phyloP scores from a whole-genome alignment of 1,140 invertebrate species.

The Drosophila elegans region DNA sequence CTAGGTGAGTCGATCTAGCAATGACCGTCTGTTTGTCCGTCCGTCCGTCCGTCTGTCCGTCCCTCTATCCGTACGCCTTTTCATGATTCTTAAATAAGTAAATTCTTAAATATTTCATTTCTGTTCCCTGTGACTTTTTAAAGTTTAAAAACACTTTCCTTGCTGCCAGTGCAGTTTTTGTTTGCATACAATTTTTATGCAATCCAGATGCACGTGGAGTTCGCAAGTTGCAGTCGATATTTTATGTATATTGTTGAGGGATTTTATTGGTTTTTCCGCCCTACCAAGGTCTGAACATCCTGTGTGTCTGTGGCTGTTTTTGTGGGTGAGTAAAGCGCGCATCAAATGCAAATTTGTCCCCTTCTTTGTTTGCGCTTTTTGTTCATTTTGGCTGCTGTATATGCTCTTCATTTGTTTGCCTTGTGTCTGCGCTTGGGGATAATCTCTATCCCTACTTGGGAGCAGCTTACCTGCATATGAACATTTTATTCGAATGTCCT shows the following conservation, averaged over 20 bases:
- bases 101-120: background rate
- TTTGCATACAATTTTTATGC: conserved; percentile 40
- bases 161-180: conserved; percentile 4
- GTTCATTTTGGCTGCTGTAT: conserved; percentile 20
- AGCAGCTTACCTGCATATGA: conserved; percentile 17
- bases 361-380: conserved; percentile 22
- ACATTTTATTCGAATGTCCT: conserved; percentile 20
- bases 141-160: conserved; percentile 13
- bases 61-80: too few relatives aligned
- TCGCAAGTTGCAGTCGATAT: conserved; percentile 28
- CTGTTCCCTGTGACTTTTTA: background rate
- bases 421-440: conserved; percentile 48
- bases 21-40: too few relatives aligned
- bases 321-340: conserved; percentile 42
- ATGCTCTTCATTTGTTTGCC: conserved; percentile 38
- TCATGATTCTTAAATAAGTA: background rate
- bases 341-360: conserved; percentile 70
- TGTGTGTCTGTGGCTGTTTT: conserved; percentile 5
- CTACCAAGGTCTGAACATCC: conserved; percentile 25
- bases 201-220: conserved; percentile 22
- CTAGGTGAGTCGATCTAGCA: too few relatives aligned
- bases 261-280: conserved; percentile 22
- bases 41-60: too few relatives aligned
- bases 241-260: conserved; percentile 39
- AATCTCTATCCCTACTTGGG: conserved; percentile 20